Conservation (phyloP, 2,113 vertebrate genomes). For the Syngnathus floridae region DNA sequence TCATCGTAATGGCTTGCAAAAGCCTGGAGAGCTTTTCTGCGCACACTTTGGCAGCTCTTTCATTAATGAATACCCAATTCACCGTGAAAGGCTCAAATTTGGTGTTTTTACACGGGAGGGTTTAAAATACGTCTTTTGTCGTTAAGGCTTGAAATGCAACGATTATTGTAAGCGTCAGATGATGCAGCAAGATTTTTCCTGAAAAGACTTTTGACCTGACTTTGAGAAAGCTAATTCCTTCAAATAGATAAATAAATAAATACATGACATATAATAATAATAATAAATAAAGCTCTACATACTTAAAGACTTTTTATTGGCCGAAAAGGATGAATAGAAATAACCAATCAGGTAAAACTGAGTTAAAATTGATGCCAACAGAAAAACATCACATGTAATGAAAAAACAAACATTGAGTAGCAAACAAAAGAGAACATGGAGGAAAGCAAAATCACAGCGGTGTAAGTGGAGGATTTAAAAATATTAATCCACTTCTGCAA, state of each 20-base stretch:
- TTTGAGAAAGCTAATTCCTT: not conserved
- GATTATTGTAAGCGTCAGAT: not conserved
- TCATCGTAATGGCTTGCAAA: conserved; percentile 34
- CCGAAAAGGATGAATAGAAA: not conserved
- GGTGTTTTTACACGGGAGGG: conserved; percentile 10
- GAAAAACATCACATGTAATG: not conserved
- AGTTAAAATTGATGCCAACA: not conserved
- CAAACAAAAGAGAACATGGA: not conserved
- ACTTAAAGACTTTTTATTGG: no score
- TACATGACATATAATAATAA: no score
- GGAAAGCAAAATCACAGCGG: not conserved
- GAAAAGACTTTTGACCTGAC: not conserved
- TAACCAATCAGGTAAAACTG: not conserved
- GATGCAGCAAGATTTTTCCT: not conserved
- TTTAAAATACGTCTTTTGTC: not conserved
- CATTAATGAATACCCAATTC: conserved; percentile 31
- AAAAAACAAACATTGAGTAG: not conserved
- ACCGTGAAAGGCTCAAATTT: conserved; percentile 28
- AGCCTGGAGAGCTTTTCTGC: conserved; percentile 32
- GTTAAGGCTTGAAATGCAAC: not conserved
- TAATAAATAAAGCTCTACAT: no score
- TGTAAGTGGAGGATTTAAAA: not conserved
- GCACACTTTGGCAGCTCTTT: conserved; percentile 32
- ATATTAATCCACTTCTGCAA: not conserved
- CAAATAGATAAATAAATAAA: no score